These are phyloP conservation scores for Microtus pennsylvanicus DNA, from an alignment of 2,113 vertebrate species.

Conservation along the genomic window DNA sequence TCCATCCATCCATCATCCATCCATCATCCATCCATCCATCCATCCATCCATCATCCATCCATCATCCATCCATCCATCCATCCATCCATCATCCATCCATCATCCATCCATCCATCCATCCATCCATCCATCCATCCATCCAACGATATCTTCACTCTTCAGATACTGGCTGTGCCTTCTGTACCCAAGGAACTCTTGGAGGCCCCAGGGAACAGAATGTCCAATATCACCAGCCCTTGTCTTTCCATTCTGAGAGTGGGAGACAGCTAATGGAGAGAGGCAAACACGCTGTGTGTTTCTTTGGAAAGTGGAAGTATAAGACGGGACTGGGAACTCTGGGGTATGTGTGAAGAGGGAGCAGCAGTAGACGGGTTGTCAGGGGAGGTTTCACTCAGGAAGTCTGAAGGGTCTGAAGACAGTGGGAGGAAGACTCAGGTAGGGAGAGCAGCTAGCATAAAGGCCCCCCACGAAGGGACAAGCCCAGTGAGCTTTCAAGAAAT, in stretches of 20 bases:
- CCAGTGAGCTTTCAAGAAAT: neutral
- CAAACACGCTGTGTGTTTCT: neutral
- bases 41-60: neutral
- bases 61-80: neutral
- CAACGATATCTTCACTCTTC: neutral
- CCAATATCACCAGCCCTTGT: neutral
- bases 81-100: neutral
- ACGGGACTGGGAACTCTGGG: neutral
- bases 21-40: too few relatives aligned
- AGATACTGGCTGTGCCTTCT: neutral
- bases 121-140: neutral
- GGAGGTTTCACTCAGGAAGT: neutral
- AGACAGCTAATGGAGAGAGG: neutral
- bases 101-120: too few relatives aligned
- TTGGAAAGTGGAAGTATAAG: neutral
- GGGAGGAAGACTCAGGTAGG: neutral
- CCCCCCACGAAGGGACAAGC: neutral
- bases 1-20: neutral
- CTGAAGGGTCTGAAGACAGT: neutral
- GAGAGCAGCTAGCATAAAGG: neutral
- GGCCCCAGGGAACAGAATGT: neutral
- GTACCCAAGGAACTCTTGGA: neutral
- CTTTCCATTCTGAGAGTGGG: neutral
- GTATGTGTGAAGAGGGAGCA: too few relatives aligned
- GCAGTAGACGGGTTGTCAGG: neutral